A percentile compares a stretch with the other conserved stretches of the same genome.
phyloP scores from a whole-genome alignment of 2,797 vertebrate genomes.

The Sylvilagus floridanus region DNA sequence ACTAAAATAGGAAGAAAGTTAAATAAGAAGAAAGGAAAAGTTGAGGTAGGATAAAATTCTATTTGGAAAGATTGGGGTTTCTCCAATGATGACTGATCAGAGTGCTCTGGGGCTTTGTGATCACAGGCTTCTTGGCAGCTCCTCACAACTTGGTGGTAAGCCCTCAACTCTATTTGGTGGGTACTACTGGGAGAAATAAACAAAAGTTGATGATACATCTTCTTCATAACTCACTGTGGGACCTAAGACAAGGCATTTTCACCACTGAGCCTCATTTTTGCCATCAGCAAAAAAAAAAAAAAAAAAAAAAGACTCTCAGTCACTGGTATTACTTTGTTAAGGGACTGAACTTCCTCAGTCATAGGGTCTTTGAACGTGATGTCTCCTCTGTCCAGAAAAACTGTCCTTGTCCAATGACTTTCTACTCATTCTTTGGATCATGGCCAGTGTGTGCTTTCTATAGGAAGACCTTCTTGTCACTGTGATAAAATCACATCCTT shows the following conservation, averaged over 20 bases:
- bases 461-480: background rate
- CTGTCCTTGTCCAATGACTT: background rate
- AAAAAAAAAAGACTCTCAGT: background rate
- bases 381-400: background rate
- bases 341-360: background rate
- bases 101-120: background rate
- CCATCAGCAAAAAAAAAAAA: background rate
- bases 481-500: background rate
- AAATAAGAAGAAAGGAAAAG: background rate
- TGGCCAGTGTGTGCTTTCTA: background rate
- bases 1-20: background rate
- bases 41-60: background rate
- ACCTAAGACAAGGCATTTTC: background rate
- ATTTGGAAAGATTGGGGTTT: background rate
- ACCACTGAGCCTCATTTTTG: background rate
- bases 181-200: background rate
- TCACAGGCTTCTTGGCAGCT: background rate
- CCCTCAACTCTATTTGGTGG: no score
- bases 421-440: background rate
- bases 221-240: background rate
- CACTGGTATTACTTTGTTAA: background rate
- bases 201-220: background rate
- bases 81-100: background rate
- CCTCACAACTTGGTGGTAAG: background rate
- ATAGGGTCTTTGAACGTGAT: background rate